Evolutionary conservation across 2,888 invertebrate species (phyloP).

Genomic region (Pristionchus exspectatus): DNA sequence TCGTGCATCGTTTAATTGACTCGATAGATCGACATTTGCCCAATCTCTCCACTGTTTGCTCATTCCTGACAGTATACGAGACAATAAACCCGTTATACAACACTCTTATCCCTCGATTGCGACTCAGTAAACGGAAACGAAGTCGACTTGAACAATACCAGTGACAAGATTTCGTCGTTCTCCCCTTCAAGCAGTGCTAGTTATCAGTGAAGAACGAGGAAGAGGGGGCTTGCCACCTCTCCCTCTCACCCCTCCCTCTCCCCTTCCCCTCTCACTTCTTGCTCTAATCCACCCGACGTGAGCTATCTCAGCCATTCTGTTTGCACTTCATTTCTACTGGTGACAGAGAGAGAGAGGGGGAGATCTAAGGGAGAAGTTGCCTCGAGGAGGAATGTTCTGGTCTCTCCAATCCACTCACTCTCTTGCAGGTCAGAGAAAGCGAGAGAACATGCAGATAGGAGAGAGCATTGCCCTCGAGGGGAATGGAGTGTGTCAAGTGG

Average conservation of each 20-base stretch:
- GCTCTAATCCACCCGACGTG: slow-evolving; percentile 36
- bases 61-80: not conserved
- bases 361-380: slow-evolving; percentile 16
- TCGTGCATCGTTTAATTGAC: too few relatives aligned
- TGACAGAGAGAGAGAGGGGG: slow-evolving; percentile 37
- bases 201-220: slow-evolving; percentile 38
- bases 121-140: not conserved
- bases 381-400: not conserved
- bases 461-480: not conserved
- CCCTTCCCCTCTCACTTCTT: slow-evolving; percentile 15
- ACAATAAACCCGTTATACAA: not conserved
- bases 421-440: not conserved
- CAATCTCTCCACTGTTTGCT: not conserved
- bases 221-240: slow-evolving; percentile 20
- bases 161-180: not conserved
- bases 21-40: not conserved
- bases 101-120: not conserved
- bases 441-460: not conserved
- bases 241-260: not conserved
- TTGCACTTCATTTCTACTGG: slow-evolving; percentile 44
- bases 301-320: slow-evolving; percentile 40
- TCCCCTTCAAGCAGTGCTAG: not conserved
- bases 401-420: not conserved
- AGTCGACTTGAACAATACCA: not conserved
- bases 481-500: slow-evolving; percentile 2